A percentile compares a stretch with the other conserved stretches of the same genome.
These are phyloP conservation scores for Vanessa atalanta DNA, from an alignment of 1,140 invertebrate genomes.

Conservation along the genomic window DNA sequence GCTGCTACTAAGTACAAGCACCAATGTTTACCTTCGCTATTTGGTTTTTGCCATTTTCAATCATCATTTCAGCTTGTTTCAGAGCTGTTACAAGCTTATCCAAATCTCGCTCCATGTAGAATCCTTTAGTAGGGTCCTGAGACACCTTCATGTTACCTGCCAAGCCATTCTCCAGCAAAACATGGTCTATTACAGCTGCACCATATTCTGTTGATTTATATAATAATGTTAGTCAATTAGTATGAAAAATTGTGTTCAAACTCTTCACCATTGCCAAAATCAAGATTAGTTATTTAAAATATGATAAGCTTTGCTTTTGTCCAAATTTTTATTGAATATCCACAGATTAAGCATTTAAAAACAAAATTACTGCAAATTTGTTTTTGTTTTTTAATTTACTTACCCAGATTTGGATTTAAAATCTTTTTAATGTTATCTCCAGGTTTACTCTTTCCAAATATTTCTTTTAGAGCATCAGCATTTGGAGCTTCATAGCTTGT, in stretches of 20 bases:
- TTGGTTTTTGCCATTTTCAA: constrained; percentile 80
- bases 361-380: too few relatives aligned
- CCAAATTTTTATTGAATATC: too few relatives aligned
- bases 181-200: constrained; percentile 94
- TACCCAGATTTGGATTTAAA: constrained; percentile 90
- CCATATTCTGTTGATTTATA: constrained; percentile 87
- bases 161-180: constrained; percentile 87
- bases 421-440: constrained; percentile 93
- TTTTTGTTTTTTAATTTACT: constrained; percentile 26
- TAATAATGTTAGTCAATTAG: not conserved
- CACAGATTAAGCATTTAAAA: too few relatives aligned
- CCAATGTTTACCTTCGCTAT: constrained; percentile 73
- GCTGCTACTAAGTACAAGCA: too few relatives aligned
- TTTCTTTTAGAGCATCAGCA: constrained; percentile 76
- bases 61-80: constrained; percentile 85
- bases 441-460: constrained; percentile 85
- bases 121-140: constrained; percentile 76
- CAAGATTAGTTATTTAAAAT: too few relatives aligned
- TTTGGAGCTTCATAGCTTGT: constrained; percentile 80
- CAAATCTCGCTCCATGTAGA: constrained; percentile 85
- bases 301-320: too few relatives aligned
- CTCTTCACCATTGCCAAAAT: too few relatives aligned
- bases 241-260: too few relatives aligned
- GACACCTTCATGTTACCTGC: constrained; percentile 73
- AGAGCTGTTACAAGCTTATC: constrained; percentile 86